A percentile compares a stretch with the other conserved stretches of the same genome.
These are phyloP conservation scores for Buphagus erythrorhynchus DNA, from an alignment of 2,797 vertebrate species.

Conservation along the genomic window DNA sequence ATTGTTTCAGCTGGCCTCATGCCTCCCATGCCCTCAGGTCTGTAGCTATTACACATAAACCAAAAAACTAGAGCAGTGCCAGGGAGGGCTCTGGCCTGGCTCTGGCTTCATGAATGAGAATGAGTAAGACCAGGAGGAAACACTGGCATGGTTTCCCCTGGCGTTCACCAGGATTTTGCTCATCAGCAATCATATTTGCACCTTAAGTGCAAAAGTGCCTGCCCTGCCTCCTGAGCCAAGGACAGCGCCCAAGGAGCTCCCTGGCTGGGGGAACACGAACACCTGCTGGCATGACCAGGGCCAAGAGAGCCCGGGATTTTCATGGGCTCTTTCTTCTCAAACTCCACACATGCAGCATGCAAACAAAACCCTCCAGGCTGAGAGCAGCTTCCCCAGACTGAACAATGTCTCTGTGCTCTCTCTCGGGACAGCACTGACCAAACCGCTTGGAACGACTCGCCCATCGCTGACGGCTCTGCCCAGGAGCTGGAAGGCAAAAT, in stretches of 20 bases:
- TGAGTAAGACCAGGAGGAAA: constrained; percentile 45
- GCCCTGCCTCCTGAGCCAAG: not conserved
- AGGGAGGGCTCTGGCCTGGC: constrained; percentile 47
- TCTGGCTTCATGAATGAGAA: constrained; percentile 43
- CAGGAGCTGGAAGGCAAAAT: not conserved
- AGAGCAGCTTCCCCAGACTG: not conserved
- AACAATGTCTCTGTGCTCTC: not conserved
- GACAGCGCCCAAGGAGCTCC: fast-evolving
- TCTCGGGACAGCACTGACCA: not conserved
- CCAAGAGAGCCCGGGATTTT: not conserved
- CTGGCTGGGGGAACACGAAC: fast-evolving
- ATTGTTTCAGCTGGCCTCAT: constrained; percentile 59
- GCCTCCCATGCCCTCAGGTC: constrained; percentile 53
- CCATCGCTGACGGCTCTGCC: fast-evolving
- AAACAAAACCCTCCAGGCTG: not conserved
- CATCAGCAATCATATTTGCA: constrained; percentile 13
- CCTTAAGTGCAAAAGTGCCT: not conserved
- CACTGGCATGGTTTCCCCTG: constrained; percentile 28
- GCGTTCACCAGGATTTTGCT: not conserved
- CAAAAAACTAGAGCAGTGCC: constrained; percentile 22
- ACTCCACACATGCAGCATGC: not conserved
- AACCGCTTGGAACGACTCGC: fast-evolving
- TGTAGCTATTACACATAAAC: constrained; percentile 58
- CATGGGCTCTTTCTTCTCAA: not conserved
- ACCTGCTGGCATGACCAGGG: fast-evolving